Evolutionary conservation across 2,797 vertebrate species (phyloP).

Genomic region (Melanotaenia nigrans): DNA sequence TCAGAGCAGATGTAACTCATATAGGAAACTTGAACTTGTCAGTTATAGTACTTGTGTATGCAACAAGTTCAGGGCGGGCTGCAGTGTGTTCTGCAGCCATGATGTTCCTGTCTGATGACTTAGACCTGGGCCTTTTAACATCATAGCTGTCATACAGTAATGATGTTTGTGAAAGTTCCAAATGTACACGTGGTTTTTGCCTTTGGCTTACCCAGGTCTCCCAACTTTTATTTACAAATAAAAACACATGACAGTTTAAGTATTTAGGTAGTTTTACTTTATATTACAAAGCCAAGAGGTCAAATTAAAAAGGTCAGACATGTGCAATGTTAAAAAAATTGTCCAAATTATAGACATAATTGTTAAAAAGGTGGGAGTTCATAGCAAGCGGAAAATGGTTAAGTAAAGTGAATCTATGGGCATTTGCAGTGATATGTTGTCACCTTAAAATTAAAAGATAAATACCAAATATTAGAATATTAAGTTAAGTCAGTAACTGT

Average conservation of each 20-base stretch:
- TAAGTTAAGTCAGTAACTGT: background rate
- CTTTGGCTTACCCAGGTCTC: conserved; percentile 18
- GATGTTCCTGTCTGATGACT: conserved; percentile 31
- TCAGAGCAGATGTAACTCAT: conserved; percentile 40
- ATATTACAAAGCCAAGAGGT: conserved; percentile 43
- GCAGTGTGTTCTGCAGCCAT: conserved; percentile 27
- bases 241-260: conserved; percentile 24
- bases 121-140: conserved; percentile 24
- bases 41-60: conserved; percentile 32
- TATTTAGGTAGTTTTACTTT: conserved; percentile 48
- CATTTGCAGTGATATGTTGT: background rate
- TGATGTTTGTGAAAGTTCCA: conserved; percentile 24
- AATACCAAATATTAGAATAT: background rate
- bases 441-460: background rate
- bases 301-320: conserved; percentile 24
- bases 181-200: conserved; percentile 11
- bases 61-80: conserved; percentile 28
- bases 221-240: conserved; percentile 1
- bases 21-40: conserved; percentile 37
- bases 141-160: conserved; percentile 29
- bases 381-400: background rate
- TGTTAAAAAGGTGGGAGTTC: background rate
- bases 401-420: background rate
- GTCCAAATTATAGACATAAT: background rate
- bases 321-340: conserved; percentile 18